Evolutionary conservation across 2,797 vertebrate genomes (phyloP), one percentile per base, ranked within the genome.

Genomic region (Catamblyrhynchus diadema): DNA sequence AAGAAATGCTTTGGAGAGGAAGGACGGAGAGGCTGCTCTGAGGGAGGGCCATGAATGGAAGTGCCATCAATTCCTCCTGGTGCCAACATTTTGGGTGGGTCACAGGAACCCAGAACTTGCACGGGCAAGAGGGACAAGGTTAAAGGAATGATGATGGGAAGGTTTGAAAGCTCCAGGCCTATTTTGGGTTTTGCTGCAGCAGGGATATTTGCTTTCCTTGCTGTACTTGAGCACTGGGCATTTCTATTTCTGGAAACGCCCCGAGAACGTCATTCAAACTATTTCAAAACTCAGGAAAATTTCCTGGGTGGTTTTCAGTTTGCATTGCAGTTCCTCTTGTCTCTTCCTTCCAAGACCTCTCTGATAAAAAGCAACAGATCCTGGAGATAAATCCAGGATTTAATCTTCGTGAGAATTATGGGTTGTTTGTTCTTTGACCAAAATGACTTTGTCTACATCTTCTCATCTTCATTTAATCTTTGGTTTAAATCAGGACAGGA

Each of bases 181-280:
- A 65, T 90, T 97, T 91, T 75, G 51, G 93, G 37, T 94, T 93
- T 91, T 93, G 94, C 88, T 88, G 93, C 71, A 74, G 79, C 72
- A 95, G 81, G 90, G 41, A 51, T 57, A 86, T 94, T 94, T 83
- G 20, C 64, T 92, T 72, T 91, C 83, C 56, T 74, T 48, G 66
- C 81, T 88, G 21, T 22, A 16, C 84, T 93, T 30, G 67, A 81
- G 69, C 44, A 23, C 37, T 74, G 95, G 95, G 84, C 92, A 81
- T 70, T 92, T 96, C 92, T 93, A 91, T 95, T 96, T 87, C 75
- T 92, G 86, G 93, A 85, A 92, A 74, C 27, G 92, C 86, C 86
- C 81, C 23, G 19, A 85, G 89, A 95, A 78, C 2, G 12, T 86
- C 72, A 25, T 72, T 90, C 88, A 48, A 83, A 91, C 69, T 87